Evolutionary conservation across 2,113 vertebrate genomes (phyloP).

Genomic region (Edolisoma coerulescens): DNA sequence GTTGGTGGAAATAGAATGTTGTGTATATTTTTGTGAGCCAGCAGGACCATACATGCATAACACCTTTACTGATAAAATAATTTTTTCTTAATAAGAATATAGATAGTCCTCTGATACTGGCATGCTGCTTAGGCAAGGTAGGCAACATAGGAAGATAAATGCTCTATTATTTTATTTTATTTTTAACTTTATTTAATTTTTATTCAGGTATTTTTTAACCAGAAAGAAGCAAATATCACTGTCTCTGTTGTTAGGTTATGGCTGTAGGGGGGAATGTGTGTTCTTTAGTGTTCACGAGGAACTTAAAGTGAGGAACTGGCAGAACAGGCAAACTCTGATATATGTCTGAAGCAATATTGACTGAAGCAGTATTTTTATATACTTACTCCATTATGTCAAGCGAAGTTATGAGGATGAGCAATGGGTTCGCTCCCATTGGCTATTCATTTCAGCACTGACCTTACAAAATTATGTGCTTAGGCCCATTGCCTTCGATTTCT

Average conservation of each 20-base stretch:
- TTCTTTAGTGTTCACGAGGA: not conserved
- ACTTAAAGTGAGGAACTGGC: not conserved
- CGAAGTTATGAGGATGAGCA: not conserved
- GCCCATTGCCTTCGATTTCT: not conserved
- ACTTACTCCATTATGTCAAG: not conserved
- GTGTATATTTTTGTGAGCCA: not conserved
- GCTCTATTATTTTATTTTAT: not conserved
- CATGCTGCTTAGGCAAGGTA: not conserved
- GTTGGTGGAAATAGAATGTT: not conserved
- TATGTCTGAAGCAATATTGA: not conserved
- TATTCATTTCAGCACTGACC: not conserved
- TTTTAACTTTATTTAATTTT: not conserved
- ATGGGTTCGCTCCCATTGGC: not conserved
- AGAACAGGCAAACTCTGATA: not conserved
- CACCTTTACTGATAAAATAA: not conserved
- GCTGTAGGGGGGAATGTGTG: not conserved
- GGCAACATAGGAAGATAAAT: not conserved
- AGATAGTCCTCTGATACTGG: not conserved
- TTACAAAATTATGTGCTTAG: not conserved
- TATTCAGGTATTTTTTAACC: not conserved
- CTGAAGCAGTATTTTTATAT: not conserved
- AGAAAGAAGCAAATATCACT: not conserved
- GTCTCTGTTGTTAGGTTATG: not conserved
- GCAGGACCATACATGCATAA: not conserved
- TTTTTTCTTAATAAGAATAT: not conserved